Conservation (phyloP, 2,113 vertebrate genomes). For the Leiothrix lutea region DNA sequence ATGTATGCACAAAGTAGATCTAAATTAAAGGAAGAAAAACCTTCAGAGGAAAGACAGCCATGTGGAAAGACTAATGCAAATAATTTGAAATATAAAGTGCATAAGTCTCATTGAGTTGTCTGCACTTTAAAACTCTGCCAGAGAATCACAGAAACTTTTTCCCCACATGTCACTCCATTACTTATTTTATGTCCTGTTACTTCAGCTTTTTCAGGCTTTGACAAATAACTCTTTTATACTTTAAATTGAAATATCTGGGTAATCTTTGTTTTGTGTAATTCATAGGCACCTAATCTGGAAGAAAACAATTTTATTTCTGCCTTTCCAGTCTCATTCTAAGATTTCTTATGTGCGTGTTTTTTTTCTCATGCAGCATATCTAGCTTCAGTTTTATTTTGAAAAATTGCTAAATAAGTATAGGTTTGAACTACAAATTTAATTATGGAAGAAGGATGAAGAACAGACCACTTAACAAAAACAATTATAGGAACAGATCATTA, state of each 20-base stretch:
- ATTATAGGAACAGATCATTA: slow-evolving; percentile 25
- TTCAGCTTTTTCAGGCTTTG: background rate
- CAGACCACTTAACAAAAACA: slow-evolving; percentile 17
- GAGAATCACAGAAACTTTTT: background rate
- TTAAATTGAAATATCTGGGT: background rate
- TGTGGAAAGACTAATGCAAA: background rate
- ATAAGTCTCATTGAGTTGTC: background rate
- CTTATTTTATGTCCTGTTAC: background rate
- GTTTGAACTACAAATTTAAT: background rate
- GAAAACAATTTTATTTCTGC: background rate
- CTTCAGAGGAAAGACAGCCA: background rate
- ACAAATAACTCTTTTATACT: background rate
- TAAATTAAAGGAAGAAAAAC: background rate
- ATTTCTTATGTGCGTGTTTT: background rate
- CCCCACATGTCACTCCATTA: background rate
- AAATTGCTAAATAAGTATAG: background rate
- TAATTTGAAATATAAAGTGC: background rate
- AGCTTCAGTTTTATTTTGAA: background rate
- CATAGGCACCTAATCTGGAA: background rate
- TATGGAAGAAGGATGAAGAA: background rate
- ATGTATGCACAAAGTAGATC: background rate
- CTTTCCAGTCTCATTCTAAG: background rate
- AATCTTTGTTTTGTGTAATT: background rate
- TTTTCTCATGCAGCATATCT: background rate
- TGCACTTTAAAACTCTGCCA: background rate